Evolutionary conservation across 2,888 invertebrate species (phyloP).

Genomic region (Seira musarum): DNA sequence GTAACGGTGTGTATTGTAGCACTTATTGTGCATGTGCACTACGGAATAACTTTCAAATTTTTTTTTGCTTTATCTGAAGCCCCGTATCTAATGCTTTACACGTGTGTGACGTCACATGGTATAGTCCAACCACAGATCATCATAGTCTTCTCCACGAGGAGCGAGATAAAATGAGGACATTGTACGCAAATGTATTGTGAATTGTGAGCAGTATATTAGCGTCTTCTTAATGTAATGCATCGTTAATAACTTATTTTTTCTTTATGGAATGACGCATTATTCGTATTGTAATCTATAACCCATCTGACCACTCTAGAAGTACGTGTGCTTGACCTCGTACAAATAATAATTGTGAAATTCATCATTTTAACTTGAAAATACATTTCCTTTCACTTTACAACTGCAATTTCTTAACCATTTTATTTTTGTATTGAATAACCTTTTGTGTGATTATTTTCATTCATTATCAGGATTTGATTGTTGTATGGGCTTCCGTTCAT

Average conservation of each 20-base stretch:
- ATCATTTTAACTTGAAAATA: background rate
- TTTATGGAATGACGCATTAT: background rate
- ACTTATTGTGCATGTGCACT: no score
- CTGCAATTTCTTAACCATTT: background rate
- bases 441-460: background rate
- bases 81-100: background rate
- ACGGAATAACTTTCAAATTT: background rate
- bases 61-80: background rate
- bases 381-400: slow-evolving; percentile 24
- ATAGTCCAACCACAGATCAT: background rate
- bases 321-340: slow-evolving; percentile 28
- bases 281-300: background rate
- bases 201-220: no score
- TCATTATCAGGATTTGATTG: slow-evolving; percentile 1
- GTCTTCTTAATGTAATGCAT: background rate
- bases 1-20: background rate
- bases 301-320: slow-evolving; percentile 6
- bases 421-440: background rate
- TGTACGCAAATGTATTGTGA: background rate
- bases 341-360: slow-evolving; percentile 6
- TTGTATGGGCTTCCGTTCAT: background rate
- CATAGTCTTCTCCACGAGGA: no score
- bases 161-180: background rate
- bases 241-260: background rate
- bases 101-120: background rate